Evolutionary conservation across 2,888 invertebrate species (phyloP).

Genomic region (Euplagia quadripunctaria): DNA sequence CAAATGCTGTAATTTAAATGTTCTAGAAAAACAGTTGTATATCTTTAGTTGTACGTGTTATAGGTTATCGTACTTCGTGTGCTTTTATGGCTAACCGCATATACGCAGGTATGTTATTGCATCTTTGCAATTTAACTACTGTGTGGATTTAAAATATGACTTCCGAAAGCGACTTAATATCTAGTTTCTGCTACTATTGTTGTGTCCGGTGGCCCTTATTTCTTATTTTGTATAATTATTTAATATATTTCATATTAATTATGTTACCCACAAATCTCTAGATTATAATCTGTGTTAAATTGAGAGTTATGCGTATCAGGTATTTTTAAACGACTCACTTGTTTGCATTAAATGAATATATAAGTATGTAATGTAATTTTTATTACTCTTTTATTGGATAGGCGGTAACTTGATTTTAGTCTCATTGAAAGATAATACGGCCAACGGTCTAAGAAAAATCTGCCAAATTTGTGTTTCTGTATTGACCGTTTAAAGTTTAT

Average conservation of each 20-base stretch:
- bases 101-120: background rate
- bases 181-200: background rate
- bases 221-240: background rate
- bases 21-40: background rate
- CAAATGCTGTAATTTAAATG: slow-evolving; percentile 25
- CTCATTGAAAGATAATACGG: background rate
- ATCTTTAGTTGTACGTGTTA: background rate
- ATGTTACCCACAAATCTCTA: too few species aligned
- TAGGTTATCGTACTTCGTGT: background rate
- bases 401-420: background rate
- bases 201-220: background rate
- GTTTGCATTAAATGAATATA: background rate
- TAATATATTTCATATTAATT: background rate
- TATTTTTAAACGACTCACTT: background rate
- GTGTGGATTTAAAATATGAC: background rate
- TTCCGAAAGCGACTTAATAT: background rate
- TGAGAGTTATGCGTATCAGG: background rate
- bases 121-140: background rate
- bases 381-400: background rate
- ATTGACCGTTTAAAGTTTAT: background rate
- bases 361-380: background rate
- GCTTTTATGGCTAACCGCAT: too few species aligned
- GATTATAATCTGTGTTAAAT: background rate
- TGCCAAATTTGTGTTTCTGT: too few species aligned
- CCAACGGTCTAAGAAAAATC: background rate